Percentiles rank a stretch among this genome's conserved stretches.
Evolutionary conservation across 2,888 invertebrate genomes (phyloP).

Genomic region (Dasysyrphus tricinctus): DNA sequence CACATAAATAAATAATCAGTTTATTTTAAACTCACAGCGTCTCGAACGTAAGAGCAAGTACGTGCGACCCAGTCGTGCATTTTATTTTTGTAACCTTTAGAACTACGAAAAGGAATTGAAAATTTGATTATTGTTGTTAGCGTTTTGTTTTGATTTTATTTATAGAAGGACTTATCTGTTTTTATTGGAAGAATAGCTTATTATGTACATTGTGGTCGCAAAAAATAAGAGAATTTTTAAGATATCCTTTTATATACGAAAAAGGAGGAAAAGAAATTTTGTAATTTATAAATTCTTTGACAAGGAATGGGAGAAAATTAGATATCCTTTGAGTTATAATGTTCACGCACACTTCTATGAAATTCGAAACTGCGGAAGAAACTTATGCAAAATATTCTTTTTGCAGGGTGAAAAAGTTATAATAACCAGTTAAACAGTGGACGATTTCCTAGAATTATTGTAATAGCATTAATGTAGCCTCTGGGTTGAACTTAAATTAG

Average conservation of each 20-base stretch:
- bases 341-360: no score
- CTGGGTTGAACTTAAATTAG: not conserved
- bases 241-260: not conserved
- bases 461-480: not conserved
- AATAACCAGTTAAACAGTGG: not conserved
- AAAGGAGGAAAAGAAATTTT: not conserved
- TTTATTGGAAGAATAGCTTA: not conserved
- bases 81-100: not conserved
- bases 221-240: not conserved
- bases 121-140: constrained; percentile 21
- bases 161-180: not conserved
- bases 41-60: no score
- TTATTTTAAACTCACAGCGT: no score
- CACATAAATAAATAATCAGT: no score
- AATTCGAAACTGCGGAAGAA: no score
- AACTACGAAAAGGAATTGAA: not conserved
- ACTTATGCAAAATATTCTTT: no score
- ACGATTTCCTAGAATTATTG: not conserved
- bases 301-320: not conserved
- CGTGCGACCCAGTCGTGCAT: no score
- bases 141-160: constrained; percentile 10
- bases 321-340: not conserved
- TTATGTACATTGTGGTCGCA: not conserved
- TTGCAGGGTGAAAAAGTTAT: no score
- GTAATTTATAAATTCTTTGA: not conserved